These are phyloP conservation scores for Cinara cedri DNA, from an alignment of 2,888 invertebrate genomes.

Conservation along the genomic window DNA sequence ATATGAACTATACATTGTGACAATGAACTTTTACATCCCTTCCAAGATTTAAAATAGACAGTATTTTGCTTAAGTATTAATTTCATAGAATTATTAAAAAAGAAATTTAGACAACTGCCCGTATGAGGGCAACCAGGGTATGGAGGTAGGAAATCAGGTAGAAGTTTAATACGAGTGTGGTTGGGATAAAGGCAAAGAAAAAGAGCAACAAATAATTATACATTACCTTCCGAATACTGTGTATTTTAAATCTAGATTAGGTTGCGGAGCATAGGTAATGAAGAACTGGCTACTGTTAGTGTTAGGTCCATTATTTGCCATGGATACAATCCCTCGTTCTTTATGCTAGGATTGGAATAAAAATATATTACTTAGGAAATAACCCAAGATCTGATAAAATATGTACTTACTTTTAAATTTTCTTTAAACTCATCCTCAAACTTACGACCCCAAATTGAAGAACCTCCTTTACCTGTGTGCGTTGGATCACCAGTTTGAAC, in stretches of 20 bases:
- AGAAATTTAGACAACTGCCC: too few species aligned
- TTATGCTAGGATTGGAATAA: constrained; percentile 70
- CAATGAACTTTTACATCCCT: too few species aligned
- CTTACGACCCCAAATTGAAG: constrained; percentile 93
- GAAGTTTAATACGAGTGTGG: too few species aligned
- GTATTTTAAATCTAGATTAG: constrained; percentile 95
- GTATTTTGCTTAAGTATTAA: too few species aligned
- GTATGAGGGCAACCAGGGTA: too few species aligned
- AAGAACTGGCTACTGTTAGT: constrained; percentile 99
- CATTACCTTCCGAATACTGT: constrained; percentile 93
- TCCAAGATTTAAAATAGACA: too few species aligned
- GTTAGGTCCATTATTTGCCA: constrained; percentile 99
- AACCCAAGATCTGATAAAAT: background rate
- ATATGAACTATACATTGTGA: too few species aligned
- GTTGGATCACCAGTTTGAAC: constrained; percentile 83
- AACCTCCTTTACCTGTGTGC: constrained; percentile 95
- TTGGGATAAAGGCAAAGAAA: too few species aligned
- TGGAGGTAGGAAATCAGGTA: too few species aligned
- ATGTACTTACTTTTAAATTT: constrained; percentile 75
- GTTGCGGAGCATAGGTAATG: constrained; percentile 91
- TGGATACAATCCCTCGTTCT: constrained; percentile 86
- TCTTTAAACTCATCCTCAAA: constrained; percentile 98
- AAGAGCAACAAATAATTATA: too few species aligned
- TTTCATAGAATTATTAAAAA: too few species aligned
- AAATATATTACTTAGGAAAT: constrained; percentile 2